These are phyloP conservation scores for Columbina picui DNA, from an alignment of 2,113 vertebrate genomes.

Conservation along the genomic window DNA sequence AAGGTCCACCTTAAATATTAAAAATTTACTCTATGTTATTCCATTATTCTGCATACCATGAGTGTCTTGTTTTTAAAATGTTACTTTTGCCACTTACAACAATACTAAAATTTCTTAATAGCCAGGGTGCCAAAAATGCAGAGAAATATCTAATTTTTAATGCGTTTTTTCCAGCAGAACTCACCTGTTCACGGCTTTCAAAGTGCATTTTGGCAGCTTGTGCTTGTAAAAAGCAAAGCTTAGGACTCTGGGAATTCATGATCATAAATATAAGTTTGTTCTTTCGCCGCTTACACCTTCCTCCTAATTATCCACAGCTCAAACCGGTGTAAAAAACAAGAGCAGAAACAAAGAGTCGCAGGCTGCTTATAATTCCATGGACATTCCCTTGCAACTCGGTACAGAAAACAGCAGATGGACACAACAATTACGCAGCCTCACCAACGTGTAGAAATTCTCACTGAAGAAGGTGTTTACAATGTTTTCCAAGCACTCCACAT, in stretches of 20 bases:
- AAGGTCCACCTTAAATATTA: neutral
- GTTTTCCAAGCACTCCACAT: neutral
- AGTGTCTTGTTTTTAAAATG: neutral
- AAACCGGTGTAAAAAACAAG: neutral
- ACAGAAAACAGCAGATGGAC: neutral
- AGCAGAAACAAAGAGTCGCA: neutral
- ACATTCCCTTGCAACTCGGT: neutral
- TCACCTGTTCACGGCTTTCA: accelerated
- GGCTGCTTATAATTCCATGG: neutral
- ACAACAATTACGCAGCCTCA: neutral
- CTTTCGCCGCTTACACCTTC: neutral
- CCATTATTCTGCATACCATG: neutral
- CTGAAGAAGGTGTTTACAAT: neutral
- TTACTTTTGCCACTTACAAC: too few species aligned
- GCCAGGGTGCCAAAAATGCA: accelerated
- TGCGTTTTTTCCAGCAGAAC: neutral
- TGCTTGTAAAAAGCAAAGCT: neutral
- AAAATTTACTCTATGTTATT: neutral
- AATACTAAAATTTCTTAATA: neutral
- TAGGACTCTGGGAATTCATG: neutral
- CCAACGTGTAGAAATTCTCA: neutral
- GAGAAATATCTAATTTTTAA: neutral
- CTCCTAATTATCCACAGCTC: neutral
- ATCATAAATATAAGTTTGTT: neutral
- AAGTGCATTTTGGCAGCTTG: neutral